These are phyloP conservation scores for Nesidiocoris tenuis DNA, from an alignment of 2,888 invertebrate species.

Conservation along the genomic window DNA sequence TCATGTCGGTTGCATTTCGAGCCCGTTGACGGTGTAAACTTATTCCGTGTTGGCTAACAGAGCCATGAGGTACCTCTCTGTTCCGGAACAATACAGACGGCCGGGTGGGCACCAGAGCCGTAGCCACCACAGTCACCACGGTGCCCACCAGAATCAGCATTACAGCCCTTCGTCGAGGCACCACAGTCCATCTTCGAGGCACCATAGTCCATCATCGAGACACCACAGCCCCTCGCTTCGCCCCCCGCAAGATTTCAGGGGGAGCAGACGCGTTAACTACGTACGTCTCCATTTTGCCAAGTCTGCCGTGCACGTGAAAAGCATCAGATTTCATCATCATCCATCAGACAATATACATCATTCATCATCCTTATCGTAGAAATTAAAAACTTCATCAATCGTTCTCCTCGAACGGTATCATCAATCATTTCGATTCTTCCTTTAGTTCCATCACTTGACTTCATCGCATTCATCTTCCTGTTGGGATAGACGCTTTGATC, in stretches of 20 bases:
- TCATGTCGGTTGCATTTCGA: background rate
- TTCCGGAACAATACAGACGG: conserved; percentile 9
- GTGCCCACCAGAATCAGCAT: conserved; percentile 13
- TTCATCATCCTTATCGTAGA: background rate
- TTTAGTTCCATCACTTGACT: too few species aligned
- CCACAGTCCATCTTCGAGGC: conserved; percentile 15
- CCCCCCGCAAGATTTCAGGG: conserved; percentile 35
- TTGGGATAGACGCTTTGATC: background rate
- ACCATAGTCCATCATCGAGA: conserved; percentile 18
- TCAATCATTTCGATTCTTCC: background rate
- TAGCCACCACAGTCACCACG: background rate
- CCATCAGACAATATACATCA: background rate
- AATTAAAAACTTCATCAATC: background rate
- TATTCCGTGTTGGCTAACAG: too few species aligned
- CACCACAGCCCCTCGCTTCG: conserved; percentile 32
- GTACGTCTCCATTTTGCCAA: conserved; percentile 21
- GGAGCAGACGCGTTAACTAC: conserved; percentile 32
- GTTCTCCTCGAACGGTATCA: background rate
- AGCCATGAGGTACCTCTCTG: conserved; percentile 35
- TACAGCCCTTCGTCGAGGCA: too few species aligned
- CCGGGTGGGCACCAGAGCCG: background rate
- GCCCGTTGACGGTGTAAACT: too few species aligned
- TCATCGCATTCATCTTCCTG: background rate
- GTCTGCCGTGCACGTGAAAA: background rate
- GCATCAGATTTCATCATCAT: background rate